phyloP scores from a whole-genome alignment of 2,113 vertebrate genomes.

The Apodemus speciosus region DNA sequence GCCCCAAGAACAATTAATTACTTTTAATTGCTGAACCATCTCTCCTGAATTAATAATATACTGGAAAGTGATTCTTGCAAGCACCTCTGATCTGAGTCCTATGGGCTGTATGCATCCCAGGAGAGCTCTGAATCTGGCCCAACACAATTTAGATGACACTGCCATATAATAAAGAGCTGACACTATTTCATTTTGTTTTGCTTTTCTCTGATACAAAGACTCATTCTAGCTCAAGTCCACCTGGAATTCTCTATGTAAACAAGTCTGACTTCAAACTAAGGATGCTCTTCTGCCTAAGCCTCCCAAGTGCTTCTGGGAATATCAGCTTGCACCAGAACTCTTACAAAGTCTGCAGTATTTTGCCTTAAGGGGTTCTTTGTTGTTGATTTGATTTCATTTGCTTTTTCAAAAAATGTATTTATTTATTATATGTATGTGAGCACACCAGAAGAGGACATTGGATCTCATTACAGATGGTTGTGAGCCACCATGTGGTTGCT shows the following conservation, averaged over 20 bases:
- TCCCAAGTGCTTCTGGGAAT: constrained; percentile 9
- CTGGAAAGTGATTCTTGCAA: neutral
- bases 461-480: too few relatives aligned
- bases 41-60: neutral
- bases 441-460: too few relatives aligned
- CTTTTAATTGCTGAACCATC: neutral
- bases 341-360: constrained; percentile 16
- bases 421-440: too few relatives aligned
- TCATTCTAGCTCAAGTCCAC: neutral
- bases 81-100: neutral
- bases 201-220: neutral
- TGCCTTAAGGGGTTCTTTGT: neutral
- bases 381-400: neutral
- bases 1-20: neutral
- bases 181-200: constrained; percentile 9
- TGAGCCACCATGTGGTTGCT: too few relatives aligned
- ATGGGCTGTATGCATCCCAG: too few relatives aligned
- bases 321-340: neutral
- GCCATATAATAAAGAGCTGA: neutral
- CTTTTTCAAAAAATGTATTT: too few relatives aligned
- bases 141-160: neutral
- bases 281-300: neutral
- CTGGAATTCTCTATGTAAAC: neutral
- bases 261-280: neutral
- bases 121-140: neutral